Conservation (phyloP, 2,113 vertebrate species). For the Chionis minor region DNA sequence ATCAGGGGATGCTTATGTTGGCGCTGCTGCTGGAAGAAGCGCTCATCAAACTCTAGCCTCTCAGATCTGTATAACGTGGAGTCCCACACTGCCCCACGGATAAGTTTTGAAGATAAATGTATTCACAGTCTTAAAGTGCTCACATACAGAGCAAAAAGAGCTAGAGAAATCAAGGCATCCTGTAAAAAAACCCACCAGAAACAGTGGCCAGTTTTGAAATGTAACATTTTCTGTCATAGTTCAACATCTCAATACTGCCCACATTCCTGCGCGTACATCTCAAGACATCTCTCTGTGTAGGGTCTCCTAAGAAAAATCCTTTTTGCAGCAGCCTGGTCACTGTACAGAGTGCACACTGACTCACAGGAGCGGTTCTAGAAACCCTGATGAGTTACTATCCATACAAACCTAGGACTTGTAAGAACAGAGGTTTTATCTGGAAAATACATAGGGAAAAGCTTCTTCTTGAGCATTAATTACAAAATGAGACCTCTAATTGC, state of each 20-base stretch:
- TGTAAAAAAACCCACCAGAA: neutral
- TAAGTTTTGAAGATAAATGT: neutral
- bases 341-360: neutral
- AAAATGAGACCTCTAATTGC: slow-evolving; percentile 28
- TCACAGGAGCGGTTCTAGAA: neutral
- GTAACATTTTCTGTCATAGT: neutral
- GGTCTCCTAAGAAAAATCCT: neutral
- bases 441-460: slow-evolving; percentile 1
- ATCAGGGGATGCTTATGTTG: neutral
- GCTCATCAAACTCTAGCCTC: neutral
- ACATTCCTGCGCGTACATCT: neutral
- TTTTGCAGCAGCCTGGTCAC: neutral
- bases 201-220: neutral
- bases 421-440: neutral
- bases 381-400: neutral
- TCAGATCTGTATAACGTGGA: neutral
- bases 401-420: neutral
- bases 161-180: neutral
- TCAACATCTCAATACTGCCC: neutral
- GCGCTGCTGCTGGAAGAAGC: neutral
- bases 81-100: neutral
- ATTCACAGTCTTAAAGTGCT: neutral
- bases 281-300: neutral
- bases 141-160: neutral
- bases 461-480: neutral